Percentiles rank a stretch among this genome's conserved stretches.
Evolutionary conservation across 2,888 invertebrate species (phyloP).

Genomic region (Azorinus chamasolen): DNA sequence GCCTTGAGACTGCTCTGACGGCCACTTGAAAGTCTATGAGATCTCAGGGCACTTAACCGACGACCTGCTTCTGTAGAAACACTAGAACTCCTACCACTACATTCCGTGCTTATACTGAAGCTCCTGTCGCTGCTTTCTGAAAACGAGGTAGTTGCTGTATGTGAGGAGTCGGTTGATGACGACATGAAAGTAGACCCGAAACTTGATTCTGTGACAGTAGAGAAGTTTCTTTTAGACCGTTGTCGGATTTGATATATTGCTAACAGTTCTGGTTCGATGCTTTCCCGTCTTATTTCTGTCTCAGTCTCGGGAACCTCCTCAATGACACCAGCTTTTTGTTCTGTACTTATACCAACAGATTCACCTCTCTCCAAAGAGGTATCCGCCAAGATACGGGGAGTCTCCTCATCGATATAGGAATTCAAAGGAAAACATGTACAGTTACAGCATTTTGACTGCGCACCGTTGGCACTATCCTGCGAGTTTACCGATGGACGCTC

Average conservation of each 20-base stretch:
- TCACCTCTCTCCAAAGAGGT: too few species aligned
- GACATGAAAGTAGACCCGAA: constrained; percentile 49
- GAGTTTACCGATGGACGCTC: not conserved
- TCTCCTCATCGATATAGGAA: too few species aligned
- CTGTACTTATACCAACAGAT: too few species aligned
- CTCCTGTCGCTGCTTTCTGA: constrained; percentile 52
- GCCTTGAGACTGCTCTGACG: constrained; percentile 55
- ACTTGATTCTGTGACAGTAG: constrained; percentile 48
- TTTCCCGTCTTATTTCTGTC: constrained; percentile 63
- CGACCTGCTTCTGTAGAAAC: constrained; percentile 26
- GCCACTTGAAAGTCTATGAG: constrained; percentile 36
- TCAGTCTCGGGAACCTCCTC: not conserved
- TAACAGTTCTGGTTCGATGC: constrained; percentile 51
- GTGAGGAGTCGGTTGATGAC: constrained; percentile 42
- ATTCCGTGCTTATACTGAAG: constrained; percentile 42
- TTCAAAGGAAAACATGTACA: too few species aligned
- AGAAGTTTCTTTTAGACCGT: constrained; percentile 42
- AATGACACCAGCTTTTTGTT: too few species aligned
- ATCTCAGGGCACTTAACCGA: constrained; percentile 29
- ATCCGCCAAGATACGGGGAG: too few species aligned
- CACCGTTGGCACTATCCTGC: too few species aligned
- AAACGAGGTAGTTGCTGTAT: constrained; percentile 46
- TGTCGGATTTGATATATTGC: constrained; percentile 62
- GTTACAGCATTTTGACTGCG: too few species aligned
- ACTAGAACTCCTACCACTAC: constrained; percentile 45